These are phyloP conservation scores for Melieria crassipennis DNA, from an alignment of 2,888 invertebrate genomes.

Conservation along the genomic window DNA sequence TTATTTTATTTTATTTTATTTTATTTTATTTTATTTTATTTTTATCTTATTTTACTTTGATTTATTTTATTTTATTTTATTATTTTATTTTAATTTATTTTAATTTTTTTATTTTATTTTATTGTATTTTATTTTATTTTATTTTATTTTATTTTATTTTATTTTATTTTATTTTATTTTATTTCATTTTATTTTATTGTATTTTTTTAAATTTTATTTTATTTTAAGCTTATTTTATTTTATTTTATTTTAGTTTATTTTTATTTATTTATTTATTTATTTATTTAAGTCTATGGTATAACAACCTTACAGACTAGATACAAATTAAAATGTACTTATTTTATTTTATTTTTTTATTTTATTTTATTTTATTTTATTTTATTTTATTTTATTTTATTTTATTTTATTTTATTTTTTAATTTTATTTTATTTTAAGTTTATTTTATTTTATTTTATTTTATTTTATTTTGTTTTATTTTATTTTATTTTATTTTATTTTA, in stretches of 20 bases:
- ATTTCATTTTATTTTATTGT: neutral
- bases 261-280: neutral
- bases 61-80: slow-evolving; percentile 7
- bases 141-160: slow-evolving; percentile 39
- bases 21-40: slow-evolving; percentile 1
- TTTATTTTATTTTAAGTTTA: too few relatives aligned
- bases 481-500: neutral
- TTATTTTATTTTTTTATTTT: too few relatives aligned
- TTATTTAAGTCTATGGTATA: too few relatives aligned
- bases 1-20: neutral
- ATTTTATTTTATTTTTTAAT: neutral
- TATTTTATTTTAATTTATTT: slow-evolving; percentile 4
- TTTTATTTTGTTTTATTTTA: slow-evolving; percentile 1
- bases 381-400: neutral
- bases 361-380: neutral
- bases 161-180: neutral
- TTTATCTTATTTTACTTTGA: neutral
- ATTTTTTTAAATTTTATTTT: too few relatives aligned
- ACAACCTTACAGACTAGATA: too few relatives aligned
- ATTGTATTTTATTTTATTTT: slow-evolving; percentile 49
- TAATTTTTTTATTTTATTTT: slow-evolving; percentile 32
- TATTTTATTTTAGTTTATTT: too few relatives aligned
- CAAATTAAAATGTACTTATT: too few relatives aligned
- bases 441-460: neutral
- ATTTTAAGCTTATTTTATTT: too few relatives aligned